Base-by-base conservation (phyloP, 2,888 invertebrate species). In the Aleiodes leptofemur region DNA sequence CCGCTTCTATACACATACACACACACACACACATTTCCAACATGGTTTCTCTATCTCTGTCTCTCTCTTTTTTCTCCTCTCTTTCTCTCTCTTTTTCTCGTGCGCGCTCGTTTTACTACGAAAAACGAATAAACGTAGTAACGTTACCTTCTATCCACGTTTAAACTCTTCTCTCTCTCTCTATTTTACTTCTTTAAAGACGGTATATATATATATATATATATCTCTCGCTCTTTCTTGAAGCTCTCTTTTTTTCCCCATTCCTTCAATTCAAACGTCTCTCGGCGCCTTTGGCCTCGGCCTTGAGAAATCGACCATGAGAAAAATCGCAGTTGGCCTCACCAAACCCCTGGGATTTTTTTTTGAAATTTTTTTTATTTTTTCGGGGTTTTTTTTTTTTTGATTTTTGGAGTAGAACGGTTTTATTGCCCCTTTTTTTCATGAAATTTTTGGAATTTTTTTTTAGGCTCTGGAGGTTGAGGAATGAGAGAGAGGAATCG, bases 301-400 rank as follows among this genome's bases (percentile, higher is more conserved):
- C 81, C 81, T 81, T 81, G 81, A 77, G 70, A 61, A 72, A 74
- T 69, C 61, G 74, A 74, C 76, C 71, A 78, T 77, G 57, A 72
- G 68, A 76, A 74, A 73, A 76, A 72, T 76, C 51, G 34, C 53
- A 59, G 38, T 50, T 72, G 68, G 23, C 51, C 43, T 59, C 34
- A 11, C 51, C 55, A 51, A 56, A n/a, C 48, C 16, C 50, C 31
- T 72, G 34, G 14, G 31, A 59, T 51, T 51, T 29, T 56, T 23
- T n/a, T 11, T n/a, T 29, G 23, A 23, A 23, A 23, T 71, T 72
- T 48, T 72, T 48, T 56, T 56, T 29, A 7, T 11, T n/a, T 4
- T 11, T 51, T 56, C 23, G 23, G 23, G 23, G 29, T 71, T 72
- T 48, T 34, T 55, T 56, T 56, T 29, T 51, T 56, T 29, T 43